Evolutionary conservation across 2,888 invertebrate genomes (phyloP).

Genomic region (Rhagonycha lutea): DNA sequence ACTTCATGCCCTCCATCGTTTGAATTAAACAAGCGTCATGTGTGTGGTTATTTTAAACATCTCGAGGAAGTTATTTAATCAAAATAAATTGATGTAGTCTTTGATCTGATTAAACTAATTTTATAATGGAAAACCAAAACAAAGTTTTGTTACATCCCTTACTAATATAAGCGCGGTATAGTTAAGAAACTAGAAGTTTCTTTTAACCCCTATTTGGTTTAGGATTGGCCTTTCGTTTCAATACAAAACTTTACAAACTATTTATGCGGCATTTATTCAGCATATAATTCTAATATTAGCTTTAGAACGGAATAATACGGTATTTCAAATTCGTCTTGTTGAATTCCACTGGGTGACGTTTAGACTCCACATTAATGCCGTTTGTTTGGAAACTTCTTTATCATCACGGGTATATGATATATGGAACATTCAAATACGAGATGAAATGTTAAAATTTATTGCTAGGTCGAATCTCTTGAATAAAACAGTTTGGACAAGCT

Average conservation of each 20-base stretch:
- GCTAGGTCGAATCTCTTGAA: constrained; percentile 28
- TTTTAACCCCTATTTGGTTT: not conserved
- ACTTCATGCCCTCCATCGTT: constrained; percentile 37
- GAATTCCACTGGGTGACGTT: constrained; percentile 36
- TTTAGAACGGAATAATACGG: not conserved
- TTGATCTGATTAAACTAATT: constrained; percentile 7
- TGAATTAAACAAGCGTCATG: constrained; percentile 14
- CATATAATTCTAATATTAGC: constrained; percentile 5
- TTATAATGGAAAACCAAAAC: constrained; percentile 15
- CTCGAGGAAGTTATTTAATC: not conserved
- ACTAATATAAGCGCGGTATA: constrained; percentile 1
- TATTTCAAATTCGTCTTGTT: constrained; percentile 2
- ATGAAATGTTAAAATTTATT: constrained; percentile 37
- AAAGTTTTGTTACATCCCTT: constrained; percentile 10
- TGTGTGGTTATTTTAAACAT: not conserved
- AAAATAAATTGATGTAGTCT: not conserved
- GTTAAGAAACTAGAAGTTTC: not conserved
- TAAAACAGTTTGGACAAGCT: constrained; percentile 24
- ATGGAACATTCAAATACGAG: constrained; percentile 36
- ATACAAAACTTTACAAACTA: not conserved
- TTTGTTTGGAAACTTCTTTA: constrained; percentile 42
- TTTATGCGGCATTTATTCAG: not conserved
- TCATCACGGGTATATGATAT: constrained; percentile 36
- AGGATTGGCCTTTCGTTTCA: not conserved
- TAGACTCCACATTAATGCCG: constrained; percentile 40